Conservation (phyloP, 64 coral and sea anemone species). For the Orbicella faveolata region DNA sequence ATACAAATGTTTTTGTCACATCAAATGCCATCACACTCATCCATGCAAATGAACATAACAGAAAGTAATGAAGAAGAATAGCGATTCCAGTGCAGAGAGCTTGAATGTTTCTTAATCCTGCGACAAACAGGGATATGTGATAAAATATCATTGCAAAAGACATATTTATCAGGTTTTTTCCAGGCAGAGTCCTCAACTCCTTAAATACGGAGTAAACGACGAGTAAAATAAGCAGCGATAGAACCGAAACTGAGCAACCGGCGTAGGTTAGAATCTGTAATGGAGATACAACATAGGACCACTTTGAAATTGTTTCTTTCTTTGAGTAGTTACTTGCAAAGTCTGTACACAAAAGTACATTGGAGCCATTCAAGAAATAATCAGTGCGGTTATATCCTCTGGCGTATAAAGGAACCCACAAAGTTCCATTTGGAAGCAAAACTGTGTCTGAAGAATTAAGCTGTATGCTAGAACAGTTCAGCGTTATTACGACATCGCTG, state of each 20-base stretch:
- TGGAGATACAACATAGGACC: background rate
- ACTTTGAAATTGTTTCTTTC: background rate
- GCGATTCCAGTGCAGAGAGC: conserved; percentile 34
- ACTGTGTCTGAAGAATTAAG: background rate
- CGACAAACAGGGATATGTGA: conserved; percentile 50
- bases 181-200: conserved; percentile 56
- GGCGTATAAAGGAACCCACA: background rate
- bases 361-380: background rate
- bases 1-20: conserved; percentile 48
- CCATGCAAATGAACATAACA: conserved; percentile 62
- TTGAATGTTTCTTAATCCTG: conserved; percentile 7
- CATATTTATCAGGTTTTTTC: conserved; percentile 65
- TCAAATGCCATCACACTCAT: conserved; percentile 72
- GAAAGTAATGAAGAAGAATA: conserved; percentile 58
- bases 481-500: background rate
- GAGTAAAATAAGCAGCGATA: conserved; percentile 36
- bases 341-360: background rate
- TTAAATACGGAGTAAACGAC: conserved; percentile 9
- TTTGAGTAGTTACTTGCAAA: background rate
- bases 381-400: background rate
- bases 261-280: conserved; percentile 62
- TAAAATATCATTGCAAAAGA: conserved; percentile 48
- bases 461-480: background rate
- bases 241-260: conserved; percentile 37
- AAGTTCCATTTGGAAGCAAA: background rate